Evolutionary conservation across 2,113 vertebrate genomes (phyloP).

Genomic region (Marmota monax): DNA sequence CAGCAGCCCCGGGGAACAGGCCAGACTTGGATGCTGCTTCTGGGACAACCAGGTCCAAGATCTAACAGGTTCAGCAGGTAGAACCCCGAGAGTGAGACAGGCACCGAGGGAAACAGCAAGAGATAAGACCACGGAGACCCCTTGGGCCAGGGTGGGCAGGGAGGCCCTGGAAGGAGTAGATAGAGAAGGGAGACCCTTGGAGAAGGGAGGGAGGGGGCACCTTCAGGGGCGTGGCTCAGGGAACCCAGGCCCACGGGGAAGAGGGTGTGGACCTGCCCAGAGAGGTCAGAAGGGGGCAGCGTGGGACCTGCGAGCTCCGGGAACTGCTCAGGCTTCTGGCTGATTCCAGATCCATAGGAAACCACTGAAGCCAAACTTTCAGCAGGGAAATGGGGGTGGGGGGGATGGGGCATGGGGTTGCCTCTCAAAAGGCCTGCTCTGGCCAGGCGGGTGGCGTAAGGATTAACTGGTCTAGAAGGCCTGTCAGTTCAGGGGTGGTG

Average conservation of each 20-base stretch:
- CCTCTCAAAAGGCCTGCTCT: not conserved
- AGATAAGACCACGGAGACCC: not conserved
- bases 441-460: not conserved
- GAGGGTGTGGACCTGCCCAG: not conserved
- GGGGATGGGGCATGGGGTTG: not conserved
- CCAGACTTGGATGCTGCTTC: not conserved
- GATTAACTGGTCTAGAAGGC: not conserved
- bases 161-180: not conserved
- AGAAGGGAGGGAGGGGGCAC: not conserved
- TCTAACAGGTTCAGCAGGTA: not conserved
- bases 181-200: fast-evolving
- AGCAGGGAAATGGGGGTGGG: not conserved
- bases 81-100: too few relatives aligned
- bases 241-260: not conserved
- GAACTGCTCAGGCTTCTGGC: not conserved
- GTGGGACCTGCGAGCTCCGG: not conserved
- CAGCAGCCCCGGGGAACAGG: not conserved
- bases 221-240: not conserved
- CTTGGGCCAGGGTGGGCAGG: not conserved
- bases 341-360: not conserved
- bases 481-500: not conserved
- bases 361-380: not conserved
- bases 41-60: not conserved
- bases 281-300: not conserved
- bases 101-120: not conserved